Evolutionary conservation across 2,888 invertebrate species (phyloP).

Genomic region (Argyresthia albistria): DNA sequence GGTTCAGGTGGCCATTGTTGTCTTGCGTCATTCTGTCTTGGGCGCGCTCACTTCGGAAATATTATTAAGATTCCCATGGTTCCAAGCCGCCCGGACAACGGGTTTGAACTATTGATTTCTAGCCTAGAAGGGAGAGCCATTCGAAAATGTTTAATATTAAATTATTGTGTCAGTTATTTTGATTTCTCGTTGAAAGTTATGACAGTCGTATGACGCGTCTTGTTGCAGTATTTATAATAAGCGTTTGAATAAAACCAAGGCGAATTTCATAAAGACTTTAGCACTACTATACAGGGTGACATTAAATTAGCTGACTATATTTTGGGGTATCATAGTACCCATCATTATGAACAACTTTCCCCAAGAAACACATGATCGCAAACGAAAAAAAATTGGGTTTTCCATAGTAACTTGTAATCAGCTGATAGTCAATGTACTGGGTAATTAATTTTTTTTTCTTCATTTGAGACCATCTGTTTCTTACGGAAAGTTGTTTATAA

Average conservation of each 20-base stretch:
- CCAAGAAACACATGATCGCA: too few species aligned
- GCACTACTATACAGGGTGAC: too few species aligned
- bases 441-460: too few species aligned
- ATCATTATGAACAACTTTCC: too few species aligned
- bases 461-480: too few species aligned
- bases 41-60: conserved; percentile 23
- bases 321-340: too few species aligned
- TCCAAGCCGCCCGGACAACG: conserved; percentile 32
- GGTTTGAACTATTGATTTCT: conserved; percentile 42
- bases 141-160: conserved; percentile 42
- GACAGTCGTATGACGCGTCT: conserved; percentile 52
- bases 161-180: conserved; percentile 55
- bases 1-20: conserved; percentile 35
- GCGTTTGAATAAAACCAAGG: conserved; percentile 7
- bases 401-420: too few species aligned
- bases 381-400: too few species aligned
- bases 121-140: conserved; percentile 21
- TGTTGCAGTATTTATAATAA: conserved; percentile 36
- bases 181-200: conserved; percentile 27
- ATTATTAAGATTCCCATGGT: conserved; percentile 62
- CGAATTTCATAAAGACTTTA: too few species aligned
- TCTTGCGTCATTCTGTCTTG: conserved; percentile 9
- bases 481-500: too few species aligned
- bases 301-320: too few species aligned
- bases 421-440: too few species aligned